Percentiles rank a stretch among this genome's conserved stretches.
These are phyloP conservation scores for Strigops habroptila DNA, from an alignment of 2,113 vertebrate genomes.

Conservation along the genomic window DNA sequence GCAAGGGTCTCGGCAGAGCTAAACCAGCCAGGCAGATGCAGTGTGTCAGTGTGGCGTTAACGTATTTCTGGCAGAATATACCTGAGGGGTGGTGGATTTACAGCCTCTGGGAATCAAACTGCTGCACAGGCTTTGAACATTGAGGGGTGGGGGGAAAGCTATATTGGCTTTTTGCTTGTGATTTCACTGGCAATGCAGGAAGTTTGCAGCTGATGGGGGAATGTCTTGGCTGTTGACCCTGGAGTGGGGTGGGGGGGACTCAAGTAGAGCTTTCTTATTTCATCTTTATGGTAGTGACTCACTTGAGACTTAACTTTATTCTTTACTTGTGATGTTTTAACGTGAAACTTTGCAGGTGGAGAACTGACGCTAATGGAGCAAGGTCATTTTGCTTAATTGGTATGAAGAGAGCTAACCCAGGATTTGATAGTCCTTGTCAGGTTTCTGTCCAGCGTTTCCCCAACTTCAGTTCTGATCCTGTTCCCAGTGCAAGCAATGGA, in stretches of 20 bases:
- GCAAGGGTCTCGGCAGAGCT: neutral
- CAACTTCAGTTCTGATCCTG: neutral
- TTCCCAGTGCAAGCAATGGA: neutral
- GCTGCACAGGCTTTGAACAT: neutral
- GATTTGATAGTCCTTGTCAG: neutral
- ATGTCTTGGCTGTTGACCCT: conserved; percentile 24
- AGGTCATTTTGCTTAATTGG: neutral
- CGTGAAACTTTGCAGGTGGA: neutral
- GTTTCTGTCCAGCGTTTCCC: neutral
- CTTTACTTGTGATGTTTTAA: neutral
- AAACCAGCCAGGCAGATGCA: neutral
- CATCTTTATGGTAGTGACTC: conserved; percentile 27
- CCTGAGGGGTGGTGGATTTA: neutral
- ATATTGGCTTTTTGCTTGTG: neutral
- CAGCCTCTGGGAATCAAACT: neutral
- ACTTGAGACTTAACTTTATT: conserved; percentile 1
- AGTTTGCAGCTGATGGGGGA: neutral
- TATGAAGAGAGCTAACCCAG: neutral
- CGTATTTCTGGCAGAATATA: neutral
- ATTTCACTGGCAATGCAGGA: neutral
- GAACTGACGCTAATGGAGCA: rapidly evolving
- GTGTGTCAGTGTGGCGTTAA: neutral
- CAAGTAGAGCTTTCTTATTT: neutral
- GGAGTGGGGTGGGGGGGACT: neutral
- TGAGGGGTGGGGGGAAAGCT: neutral